Base-by-base conservation (phyloP, 2,888 invertebrate genomes). In the Morpho deidamia region DNA sequence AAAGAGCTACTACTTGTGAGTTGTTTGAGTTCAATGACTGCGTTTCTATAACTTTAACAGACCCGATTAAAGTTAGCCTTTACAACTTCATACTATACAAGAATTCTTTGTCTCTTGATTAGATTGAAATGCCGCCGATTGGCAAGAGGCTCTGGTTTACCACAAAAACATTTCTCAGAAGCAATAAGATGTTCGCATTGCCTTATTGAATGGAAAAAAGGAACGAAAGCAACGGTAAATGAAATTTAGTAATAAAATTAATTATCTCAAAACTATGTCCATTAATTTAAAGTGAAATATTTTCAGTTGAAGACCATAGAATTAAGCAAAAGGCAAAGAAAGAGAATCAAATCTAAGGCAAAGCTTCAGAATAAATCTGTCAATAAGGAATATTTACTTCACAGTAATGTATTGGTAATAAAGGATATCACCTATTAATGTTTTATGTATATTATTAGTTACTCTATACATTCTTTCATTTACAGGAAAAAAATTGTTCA, bases 1-100 rank as follows among this genome's bases (percentile, higher is more conserved):
- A 5, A 72, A 70, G 67, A 86, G 88, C 75, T 78, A 78, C 63
- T 86, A 84, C 61, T 70, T 86, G 88, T 88, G 72, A 75, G 85
- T 75, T 40, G 3, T 23, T 46, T 11, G n/a, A 1, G 23, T 38
- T 7, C 9, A 47, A 46, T 35, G 48, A 23, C 23, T 23, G 5
- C 1, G 5, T 23, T 23, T n/a, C n/a, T n/a, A n/a, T n/a, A n/a
- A n/a, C n/a, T n/a, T n/a, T n/a, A n/a, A n/a, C n/a, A n/a, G n/a
- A n/a, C n/a, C n/a, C n/a, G n/a, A 23, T 23, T 23, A 5, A 5
- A 23, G 23, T 5, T 23, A 5, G 23, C 23, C 5, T 23, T 3
- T 5, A 23, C 23, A 5, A 3, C 23, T 23, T 23, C 5, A 23
- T 23, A 2, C 3, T 23, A 23, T 23, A 23, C 5, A 23, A 23